Percentiles rank a stretch among this genome's conserved stretches.
These are phyloP conservation scores for Tauraco erythrolophus DNA, from an alignment of 2,113 vertebrate genomes.

Conservation along the genomic window DNA sequence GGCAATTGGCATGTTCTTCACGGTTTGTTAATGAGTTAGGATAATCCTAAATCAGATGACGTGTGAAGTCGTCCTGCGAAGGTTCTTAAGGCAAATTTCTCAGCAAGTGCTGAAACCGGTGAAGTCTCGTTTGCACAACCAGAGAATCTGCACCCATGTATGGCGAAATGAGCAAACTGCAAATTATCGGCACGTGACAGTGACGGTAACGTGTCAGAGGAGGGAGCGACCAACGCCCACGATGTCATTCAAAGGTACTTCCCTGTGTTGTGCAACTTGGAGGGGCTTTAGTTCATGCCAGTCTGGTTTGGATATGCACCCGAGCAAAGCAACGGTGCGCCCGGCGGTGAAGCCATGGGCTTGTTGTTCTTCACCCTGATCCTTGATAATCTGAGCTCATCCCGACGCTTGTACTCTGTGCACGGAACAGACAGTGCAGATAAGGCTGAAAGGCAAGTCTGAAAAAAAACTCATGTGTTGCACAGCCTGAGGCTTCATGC, in stretches of 20 bases:
- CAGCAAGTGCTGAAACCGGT: background rate
- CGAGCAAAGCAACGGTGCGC: background rate
- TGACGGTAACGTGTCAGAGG: background rate
- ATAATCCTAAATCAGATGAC: background rate
- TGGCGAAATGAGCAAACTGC: background rate
- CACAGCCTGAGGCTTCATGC: background rate
- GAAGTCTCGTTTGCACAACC: background rate
- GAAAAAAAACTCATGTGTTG: background rate
- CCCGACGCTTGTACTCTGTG: background rate
- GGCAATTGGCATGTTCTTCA: background rate
- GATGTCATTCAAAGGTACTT: background rate
- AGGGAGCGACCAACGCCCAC: background rate
- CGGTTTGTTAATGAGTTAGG: background rate
- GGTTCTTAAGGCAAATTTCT: background rate
- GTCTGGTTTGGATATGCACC: accelerated
- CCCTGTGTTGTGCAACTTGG: background rate
- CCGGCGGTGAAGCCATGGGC: accelerated
- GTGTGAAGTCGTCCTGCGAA: background rate
- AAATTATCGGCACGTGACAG: accelerated
- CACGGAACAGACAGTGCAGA: accelerated
- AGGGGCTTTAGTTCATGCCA: background rate
- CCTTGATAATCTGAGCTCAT: background rate
- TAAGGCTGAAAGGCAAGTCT: background rate
- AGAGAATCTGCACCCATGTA: background rate
- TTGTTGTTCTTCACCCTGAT: background rate